Conservation (phyloP, 1,140 invertebrate species). For the Drosophila oshimai region DNA sequence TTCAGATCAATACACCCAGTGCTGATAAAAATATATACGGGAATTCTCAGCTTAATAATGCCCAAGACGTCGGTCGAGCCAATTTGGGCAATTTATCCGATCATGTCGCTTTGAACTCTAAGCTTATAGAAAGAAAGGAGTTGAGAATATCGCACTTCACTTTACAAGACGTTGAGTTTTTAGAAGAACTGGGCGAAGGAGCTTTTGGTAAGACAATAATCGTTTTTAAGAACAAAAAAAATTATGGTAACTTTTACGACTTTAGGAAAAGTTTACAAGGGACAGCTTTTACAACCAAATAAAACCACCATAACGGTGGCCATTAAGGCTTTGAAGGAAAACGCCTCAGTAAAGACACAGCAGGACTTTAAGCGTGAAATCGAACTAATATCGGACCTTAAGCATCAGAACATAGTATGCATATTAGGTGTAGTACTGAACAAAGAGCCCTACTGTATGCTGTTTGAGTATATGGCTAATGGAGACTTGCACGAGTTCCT, state of each 20-base stretch:
- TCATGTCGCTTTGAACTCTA: slow-evolving; percentile 58
- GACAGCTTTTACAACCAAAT: slow-evolving; percentile 89
- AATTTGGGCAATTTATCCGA: slow-evolving; percentile 42
- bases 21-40: slow-evolving; percentile 92
- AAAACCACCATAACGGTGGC: slow-evolving; percentile 91
- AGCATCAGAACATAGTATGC: slow-evolving; percentile 98
- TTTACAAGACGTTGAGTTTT: slow-evolving; percentile 91
- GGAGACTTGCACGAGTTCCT: slow-evolving; percentile 98
- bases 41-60: slow-evolving; percentile 86
- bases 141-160: slow-evolving; percentile 88
- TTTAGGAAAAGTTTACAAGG: slow-evolving; percentile 94
- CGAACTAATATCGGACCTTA: slow-evolving; percentile 95
- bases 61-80: slow-evolving; percentile 88
- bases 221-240: neutral
- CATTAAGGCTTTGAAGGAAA: slow-evolving; percentile 97
- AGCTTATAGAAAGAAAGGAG: slow-evolving; percentile 83
- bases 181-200: slow-evolving; percentile 97
- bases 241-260: neutral
- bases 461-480: slow-evolving; percentile 97
- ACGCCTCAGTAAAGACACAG: slow-evolving; percentile 94
- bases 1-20: slow-evolving; percentile 86
- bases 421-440: slow-evolving; percentile 95
- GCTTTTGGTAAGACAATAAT: slow-evolving; percentile 92
- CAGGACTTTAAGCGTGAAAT: slow-evolving; percentile 95
- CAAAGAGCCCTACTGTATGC: slow-evolving; percentile 96